phyloP scores from a whole-genome alignment of 1,140 invertebrate genomes.

The Coenobita brevimanus region DNA sequence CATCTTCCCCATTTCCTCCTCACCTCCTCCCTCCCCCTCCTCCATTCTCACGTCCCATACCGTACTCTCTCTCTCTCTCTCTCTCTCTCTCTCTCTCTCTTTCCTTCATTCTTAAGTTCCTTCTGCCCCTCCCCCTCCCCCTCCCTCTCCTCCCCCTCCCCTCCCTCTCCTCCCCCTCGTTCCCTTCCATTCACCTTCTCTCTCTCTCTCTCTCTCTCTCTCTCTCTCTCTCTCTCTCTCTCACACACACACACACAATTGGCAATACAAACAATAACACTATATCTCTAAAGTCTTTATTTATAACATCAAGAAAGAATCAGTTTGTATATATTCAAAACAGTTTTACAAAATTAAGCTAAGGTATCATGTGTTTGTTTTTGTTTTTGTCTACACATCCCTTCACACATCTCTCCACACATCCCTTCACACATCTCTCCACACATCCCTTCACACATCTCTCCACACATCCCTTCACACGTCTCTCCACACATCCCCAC shows the following conservation, averaged over 20 bases:
- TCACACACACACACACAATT: not conserved
- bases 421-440: too few species aligned
- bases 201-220: constrained; percentile 25
- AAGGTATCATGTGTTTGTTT: too few species aligned
- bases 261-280: not conserved
- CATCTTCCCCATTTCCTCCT: not conserved
- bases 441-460: too few species aligned
- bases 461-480: too few species aligned
- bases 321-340: too few species aligned
- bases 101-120: not conserved
- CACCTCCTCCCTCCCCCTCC: not conserved
- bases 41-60: not conserved
- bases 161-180: not conserved
- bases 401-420: too few species aligned
- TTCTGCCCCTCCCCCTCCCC: not conserved
- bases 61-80: not conserved
- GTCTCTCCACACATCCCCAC: too few species aligned
- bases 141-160: not conserved
- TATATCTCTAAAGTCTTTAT: too few species aligned
- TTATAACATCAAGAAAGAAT: too few species aligned
- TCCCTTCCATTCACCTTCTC: not conserved
- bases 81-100: not conserved
- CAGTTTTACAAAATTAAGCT: too few species aligned
- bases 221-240: not conserved
- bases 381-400: too few species aligned